phyloP scores from a whole-genome alignment of 2,888 invertebrate species.

The Platycheirus rosarum region DNA sequence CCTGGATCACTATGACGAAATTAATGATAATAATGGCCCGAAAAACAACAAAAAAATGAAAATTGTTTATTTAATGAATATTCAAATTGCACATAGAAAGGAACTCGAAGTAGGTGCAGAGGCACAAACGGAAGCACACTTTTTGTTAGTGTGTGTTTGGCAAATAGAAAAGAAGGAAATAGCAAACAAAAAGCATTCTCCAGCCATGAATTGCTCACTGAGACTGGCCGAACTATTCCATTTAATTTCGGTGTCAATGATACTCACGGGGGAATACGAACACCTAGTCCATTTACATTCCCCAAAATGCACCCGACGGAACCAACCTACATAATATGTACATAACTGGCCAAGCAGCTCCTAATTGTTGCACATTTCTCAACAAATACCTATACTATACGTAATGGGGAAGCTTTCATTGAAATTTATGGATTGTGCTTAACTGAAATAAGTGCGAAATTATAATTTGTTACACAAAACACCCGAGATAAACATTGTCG shows the following conservation, averaged over 20 bases:
- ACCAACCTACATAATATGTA: neutral
- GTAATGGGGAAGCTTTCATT: conserved; percentile 59
- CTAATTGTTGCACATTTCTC: conserved; percentile 62
- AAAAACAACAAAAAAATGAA: neutral
- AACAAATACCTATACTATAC: too few relatives aligned
- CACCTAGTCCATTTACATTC: conserved; percentile 28
- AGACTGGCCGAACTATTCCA: conserved; percentile 20
- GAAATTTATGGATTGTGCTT: conserved; percentile 59
- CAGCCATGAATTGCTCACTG: neutral
- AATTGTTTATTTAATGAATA: conserved; percentile 11
- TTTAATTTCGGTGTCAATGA: conserved; percentile 42
- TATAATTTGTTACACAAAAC: conserved; percentile 33
- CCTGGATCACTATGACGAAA: neutral
- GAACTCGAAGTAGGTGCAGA: neutral
- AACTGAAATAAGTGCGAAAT: conserved; percentile 69
- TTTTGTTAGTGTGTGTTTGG: neutral
- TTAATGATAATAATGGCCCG: neutral
- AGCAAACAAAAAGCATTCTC: neutral
- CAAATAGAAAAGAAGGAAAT: conserved; percentile 8
- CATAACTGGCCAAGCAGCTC: conserved; percentile 21
- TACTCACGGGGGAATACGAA: conserved; percentile 1
- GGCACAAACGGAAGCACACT: neutral
- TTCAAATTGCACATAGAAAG: conserved; percentile 1
- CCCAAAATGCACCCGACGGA: conserved; percentile 18
- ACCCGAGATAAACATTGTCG: neutral